These are phyloP conservation scores for Aphaenogaster ashmeadi DNA, from an alignment of 1,140 invertebrate species.

Conservation along the genomic window DNA sequence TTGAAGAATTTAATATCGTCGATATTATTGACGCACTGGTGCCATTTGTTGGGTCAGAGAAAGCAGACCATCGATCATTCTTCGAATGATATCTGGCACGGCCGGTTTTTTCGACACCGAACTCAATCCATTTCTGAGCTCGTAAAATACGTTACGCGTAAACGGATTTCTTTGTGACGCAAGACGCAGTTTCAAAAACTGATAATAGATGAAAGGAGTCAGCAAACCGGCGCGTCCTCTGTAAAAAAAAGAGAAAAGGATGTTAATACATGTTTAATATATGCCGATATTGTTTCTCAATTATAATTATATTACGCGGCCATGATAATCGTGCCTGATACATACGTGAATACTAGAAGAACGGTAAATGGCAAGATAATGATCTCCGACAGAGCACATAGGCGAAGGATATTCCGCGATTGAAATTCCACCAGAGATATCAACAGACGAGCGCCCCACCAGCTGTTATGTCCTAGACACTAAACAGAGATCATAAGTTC, in stretches of 20 bases:
- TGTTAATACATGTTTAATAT: conserved; percentile 26
- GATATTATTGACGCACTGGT: conserved; percentile 79
- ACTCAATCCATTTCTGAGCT: conserved; percentile 85
- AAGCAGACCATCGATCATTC: conserved; percentile 80
- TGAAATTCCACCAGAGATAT: conserved; percentile 96
- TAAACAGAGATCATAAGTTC: conserved; percentile 83
- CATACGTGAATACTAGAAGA: conserved; percentile 95
- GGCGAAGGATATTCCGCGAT: conserved; percentile 94
- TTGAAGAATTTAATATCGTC: conserved; percentile 39
- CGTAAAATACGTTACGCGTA: conserved; percentile 95
- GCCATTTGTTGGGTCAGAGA: conserved; percentile 82
- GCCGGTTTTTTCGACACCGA: conserved; percentile 77
- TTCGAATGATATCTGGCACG: conserved; percentile 80
- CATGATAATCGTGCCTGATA: conserved; percentile 92
- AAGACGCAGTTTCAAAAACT: conserved; percentile 96
- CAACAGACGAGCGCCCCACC: conserved; percentile 94
- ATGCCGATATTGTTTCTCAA: background rate
- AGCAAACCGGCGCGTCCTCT: conserved; percentile 95
- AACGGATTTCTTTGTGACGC: conserved; percentile 97
- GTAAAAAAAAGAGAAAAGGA: conserved; percentile 83
- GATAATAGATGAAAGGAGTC: conserved; percentile 97
- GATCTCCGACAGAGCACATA: conserved; percentile 96
- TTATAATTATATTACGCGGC: background rate
- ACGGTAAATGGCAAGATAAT: conserved; percentile 96
- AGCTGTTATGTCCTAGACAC: conserved; percentile 95